These are phyloP conservation scores for Microctonus hyperodae DNA, from an alignment of 2,888 invertebrate species.

Conservation along the genomic window DNA sequence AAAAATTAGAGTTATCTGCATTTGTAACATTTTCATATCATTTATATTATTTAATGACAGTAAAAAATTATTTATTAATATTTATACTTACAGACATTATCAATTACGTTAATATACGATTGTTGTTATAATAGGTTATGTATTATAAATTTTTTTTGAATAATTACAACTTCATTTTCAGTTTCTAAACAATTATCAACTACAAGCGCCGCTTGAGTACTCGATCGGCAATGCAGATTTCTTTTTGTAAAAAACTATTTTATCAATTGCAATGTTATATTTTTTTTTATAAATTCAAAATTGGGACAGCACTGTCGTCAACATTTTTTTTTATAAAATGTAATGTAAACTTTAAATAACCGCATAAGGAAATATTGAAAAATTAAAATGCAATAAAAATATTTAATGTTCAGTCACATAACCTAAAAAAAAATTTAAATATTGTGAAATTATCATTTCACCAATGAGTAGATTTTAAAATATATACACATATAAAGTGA, in stretches of 20 bases:
- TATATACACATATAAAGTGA: not conserved
- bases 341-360: too few relatives aligned
- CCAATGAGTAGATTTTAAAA: too few relatives aligned
- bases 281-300: too few relatives aligned
- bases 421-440: too few relatives aligned
- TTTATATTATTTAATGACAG: not conserved
- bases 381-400: too few relatives aligned
- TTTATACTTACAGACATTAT: constrained; percentile 50
- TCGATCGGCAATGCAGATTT: not conserved
- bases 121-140: constrained; percentile 1
- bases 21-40: not conserved
- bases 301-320: too few relatives aligned
- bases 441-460: too few relatives aligned
- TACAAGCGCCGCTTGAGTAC: not conserved
- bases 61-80: not conserved
- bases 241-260: not conserved
- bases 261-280: not conserved
- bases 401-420: too few relatives aligned
- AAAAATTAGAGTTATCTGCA: not conserved
- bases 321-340: too few relatives aligned
- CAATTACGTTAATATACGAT: not conserved
- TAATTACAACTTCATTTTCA: not conserved
- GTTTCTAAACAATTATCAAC: not conserved
- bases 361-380: too few relatives aligned
- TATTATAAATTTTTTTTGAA: not conserved